These are phyloP conservation scores for Caenorhabditis angaria DNA, from an alignment of 2,888 invertebrate genomes.

Conservation along the genomic window DNA sequence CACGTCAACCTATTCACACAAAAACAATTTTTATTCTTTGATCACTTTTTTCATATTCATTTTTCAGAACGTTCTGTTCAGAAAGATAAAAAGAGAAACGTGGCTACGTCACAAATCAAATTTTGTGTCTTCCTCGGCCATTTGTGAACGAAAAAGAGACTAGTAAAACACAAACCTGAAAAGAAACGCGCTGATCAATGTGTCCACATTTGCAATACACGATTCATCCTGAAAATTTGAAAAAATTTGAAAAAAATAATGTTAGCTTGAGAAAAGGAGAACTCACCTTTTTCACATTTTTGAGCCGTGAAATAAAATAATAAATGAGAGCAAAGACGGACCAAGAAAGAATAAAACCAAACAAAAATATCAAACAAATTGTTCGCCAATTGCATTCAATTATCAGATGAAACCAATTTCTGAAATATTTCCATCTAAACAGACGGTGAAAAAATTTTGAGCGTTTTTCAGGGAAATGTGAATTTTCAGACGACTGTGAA, in stretches of 20 bases:
- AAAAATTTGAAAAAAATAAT: background rate
- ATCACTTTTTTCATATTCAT: background rate
- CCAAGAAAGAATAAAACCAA: constrained; percentile 64
- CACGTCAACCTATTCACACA: too few species aligned
- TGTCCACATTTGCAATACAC: constrained; percentile 69
- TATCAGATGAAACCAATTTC: constrained; percentile 71
- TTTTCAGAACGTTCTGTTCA: background rate
- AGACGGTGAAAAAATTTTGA: constrained; percentile 44
- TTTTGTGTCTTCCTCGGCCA: constrained; percentile 17
- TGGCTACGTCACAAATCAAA: constrained; percentile 34
- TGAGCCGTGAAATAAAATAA: constrained; percentile 52
- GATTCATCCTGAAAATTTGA: constrained; percentile 46
- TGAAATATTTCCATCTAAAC: constrained; percentile 53
- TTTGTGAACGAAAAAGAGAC: constrained; percentile 1
- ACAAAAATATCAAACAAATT: constrained; percentile 59
- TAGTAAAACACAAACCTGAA: constrained; percentile 58
- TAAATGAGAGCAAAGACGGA: constrained; percentile 62
- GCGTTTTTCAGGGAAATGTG: too few species aligned
- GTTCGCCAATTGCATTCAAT: constrained; percentile 68
- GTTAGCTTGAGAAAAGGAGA: background rate
- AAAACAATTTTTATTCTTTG: background rate
- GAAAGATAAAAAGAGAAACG: background rate
- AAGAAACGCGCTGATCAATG: constrained; percentile 63
- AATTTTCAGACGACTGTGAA: too few species aligned
- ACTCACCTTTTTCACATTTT: constrained; percentile 30